Conservation (phyloP, 1,140 invertebrate genomes). For the Hestina assimilis region DNA sequence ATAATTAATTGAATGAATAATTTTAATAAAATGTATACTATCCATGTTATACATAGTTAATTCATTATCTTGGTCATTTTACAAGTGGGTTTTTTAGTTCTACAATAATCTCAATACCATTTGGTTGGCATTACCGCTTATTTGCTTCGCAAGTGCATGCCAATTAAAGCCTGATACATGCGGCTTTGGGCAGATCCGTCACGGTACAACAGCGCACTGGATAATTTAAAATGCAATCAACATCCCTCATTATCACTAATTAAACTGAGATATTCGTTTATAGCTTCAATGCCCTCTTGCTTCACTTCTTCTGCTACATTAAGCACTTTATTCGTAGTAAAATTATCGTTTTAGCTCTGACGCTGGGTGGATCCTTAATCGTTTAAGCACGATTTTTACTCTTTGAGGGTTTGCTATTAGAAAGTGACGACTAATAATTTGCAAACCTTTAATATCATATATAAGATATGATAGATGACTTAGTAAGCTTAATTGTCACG, state of each 20-base stretch:
- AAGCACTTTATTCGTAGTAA: conserved; percentile 40
- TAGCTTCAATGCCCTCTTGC: conserved; percentile 31
- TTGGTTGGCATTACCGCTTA: conserved; percentile 16
- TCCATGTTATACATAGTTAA: too few relatives aligned
- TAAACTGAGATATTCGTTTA: conserved; percentile 57
- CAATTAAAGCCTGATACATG: conserved; percentile 11
- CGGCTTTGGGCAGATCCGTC: conserved; percentile 15
- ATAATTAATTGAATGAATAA: too few relatives aligned
- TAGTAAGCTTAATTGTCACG: neutral
- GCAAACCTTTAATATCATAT: neutral
- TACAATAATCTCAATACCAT: neutral
- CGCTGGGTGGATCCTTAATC: conserved; percentile 24
- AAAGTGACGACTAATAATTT: neutral
- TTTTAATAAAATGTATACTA: too few relatives aligned
- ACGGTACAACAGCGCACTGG: conserved; percentile 20
- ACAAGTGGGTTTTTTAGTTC: too few relatives aligned
- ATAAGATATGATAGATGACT: neutral
- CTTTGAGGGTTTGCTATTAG: neutral
- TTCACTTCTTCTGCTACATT: conserved; percentile 1
- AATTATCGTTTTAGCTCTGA: conserved; percentile 33
- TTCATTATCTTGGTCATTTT: too few relatives aligned
- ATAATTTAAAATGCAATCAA: conserved; percentile 64
- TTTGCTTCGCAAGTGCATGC: conserved; percentile 18
- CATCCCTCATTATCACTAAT: conserved; percentile 48
- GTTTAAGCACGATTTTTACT: neutral